These are phyloP conservation scores for Mylabris sibirica DNA, from an alignment of 2,888 invertebrate species.

Conservation along the genomic window DNA sequence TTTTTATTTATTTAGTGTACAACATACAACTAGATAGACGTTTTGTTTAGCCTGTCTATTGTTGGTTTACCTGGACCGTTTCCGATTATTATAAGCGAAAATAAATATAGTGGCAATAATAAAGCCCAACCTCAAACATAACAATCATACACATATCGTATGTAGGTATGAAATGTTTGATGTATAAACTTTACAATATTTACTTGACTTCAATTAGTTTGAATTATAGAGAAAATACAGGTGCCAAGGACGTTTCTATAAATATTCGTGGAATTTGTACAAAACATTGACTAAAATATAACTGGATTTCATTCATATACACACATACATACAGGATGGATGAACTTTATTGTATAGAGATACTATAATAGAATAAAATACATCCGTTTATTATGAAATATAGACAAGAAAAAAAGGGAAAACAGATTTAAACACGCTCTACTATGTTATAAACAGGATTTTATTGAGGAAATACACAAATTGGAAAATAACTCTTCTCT, in stretches of 20 bases:
- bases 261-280: not conserved
- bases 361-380: not conserved
- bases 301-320: conserved; percentile 2
- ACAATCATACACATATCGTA: conserved; percentile 8
- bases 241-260: conserved; percentile 12
- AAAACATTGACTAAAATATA: not conserved
- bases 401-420: too few species aligned
- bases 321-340: not conserved
- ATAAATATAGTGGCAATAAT: conserved; percentile 3
- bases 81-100: conserved; percentile 4
- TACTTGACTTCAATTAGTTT: not conserved
- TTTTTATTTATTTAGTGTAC: not conserved
- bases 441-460: too few species aligned
- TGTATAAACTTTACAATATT: conserved; percentile 6
- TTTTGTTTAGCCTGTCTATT: conserved; percentile 1
- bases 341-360: not conserved
- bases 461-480: too few species aligned
- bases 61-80: not conserved
- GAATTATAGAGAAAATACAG: conserved; percentile 6
- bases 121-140: not conserved
- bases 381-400: not conserved
- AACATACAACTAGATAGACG: not conserved
- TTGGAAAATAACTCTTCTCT: too few species aligned
- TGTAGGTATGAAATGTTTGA: not conserved
- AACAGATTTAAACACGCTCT: too few species aligned